A percentile compares a stretch with the other conserved stretches of the same genome.
These are phyloP conservation scores for Phalacrocorax carbo DNA, from an alignment of 2,113 vertebrate genomes.

Conservation along the genomic window DNA sequence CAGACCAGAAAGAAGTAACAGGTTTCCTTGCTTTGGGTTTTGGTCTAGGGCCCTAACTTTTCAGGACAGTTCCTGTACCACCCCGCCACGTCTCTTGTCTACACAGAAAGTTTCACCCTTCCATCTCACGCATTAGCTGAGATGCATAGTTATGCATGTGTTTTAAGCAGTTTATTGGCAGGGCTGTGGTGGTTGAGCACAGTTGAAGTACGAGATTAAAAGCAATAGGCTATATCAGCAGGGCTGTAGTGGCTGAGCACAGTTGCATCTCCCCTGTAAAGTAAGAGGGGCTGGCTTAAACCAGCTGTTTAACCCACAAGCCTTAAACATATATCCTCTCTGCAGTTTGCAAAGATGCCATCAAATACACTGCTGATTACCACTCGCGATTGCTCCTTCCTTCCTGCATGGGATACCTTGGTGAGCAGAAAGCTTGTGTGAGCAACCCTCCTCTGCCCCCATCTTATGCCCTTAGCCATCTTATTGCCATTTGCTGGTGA, in stretches of 20 bases:
- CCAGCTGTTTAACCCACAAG: background rate
- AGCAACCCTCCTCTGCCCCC: background rate
- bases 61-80: background rate
- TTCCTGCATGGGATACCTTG: background rate
- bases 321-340: background rate
- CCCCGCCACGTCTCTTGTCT: background rate
- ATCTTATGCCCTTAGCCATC: background rate
- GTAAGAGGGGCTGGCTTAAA: background rate
- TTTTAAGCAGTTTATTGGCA: background rate
- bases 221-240: background rate
- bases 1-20: background rate
- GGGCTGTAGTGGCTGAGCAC: fast-evolving
- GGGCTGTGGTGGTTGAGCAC: background rate
- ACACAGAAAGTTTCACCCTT: background rate
- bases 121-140: fast-evolving
- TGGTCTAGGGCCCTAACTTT: background rate
- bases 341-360: background rate
- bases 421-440: background rate
- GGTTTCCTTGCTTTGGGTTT: background rate
- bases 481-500: background rate
- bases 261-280: background rate
- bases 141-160: too few species aligned
- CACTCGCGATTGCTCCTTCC: background rate
- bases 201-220: background rate
- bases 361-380: background rate